Evolutionary conservation across 1,140 invertebrate genomes (phyloP), one percentile per base, ranked within the genome.

Genomic region (Heliconius hewitsoni): DNA sequence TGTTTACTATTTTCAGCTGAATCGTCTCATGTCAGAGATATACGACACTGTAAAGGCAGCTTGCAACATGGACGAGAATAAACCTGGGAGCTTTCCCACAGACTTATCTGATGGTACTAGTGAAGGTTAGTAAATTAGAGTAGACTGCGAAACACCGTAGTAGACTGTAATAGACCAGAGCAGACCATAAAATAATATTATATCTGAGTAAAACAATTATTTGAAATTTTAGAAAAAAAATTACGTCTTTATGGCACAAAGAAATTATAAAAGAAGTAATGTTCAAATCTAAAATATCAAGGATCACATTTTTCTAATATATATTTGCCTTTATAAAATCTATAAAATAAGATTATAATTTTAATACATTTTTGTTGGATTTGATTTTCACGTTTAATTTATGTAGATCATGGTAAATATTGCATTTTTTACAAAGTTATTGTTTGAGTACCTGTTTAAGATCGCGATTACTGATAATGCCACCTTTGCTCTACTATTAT

Each of bases 41-140:
- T 94, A 94, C 88, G 93, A 94, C 82, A 95, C 93, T 0, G 93
- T 95, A 60, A 90, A 93, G 3, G 94, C 91, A 13, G 93, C 88
- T 0, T 95, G 94, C 91, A 92, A 87, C 76, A 91, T 94, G 89
- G 91, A 91, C 80, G 92, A 90, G 8, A 87, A 91, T 80, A 89
- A 88, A 42, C 92, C 92, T 4, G 86, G 90, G 73, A 89, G 91
- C 82, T 93, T 92, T 77, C 91, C 92, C 27, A 93, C 90, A 73
- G 90, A 93, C 23, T 80, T 84, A 5, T 84, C 87, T n/a, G 89
- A 91, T 74, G 85, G 84, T 78, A 87, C 88, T 18, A 92, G 90
- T 73, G 92, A 94, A 87, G 92, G 92, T 94, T 74, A 82, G 76
- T 78, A 75, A 46, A 46, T 30, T 11, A 18, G 37, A 71, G 37